Percentiles rank a stretch among this genome's conserved stretches.
These are phyloP conservation scores for Drosophila crucigera DNA, from an alignment of 2,888 invertebrate species.

Conservation along the genomic window DNA sequence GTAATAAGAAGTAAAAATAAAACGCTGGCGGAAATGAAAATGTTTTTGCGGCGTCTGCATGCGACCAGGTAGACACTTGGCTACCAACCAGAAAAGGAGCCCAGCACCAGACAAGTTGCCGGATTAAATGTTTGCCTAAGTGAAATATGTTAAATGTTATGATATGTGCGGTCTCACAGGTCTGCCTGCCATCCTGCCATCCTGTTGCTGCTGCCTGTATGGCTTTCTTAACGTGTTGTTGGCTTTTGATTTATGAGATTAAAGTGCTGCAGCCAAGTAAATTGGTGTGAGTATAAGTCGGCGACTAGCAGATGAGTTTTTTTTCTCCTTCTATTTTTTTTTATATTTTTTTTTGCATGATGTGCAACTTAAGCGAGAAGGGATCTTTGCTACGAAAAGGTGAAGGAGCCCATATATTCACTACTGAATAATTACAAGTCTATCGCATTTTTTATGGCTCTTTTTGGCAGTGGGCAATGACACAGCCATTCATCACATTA, in stretches of 20 bases:
- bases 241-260: slow-evolving; percentile 75
- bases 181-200: slow-evolving; percentile 13
- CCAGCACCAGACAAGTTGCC: slow-evolving; percentile 56
- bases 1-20: slow-evolving; percentile 79
- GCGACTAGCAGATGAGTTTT: slow-evolving; percentile 26
- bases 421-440: slow-evolving; percentile 52
- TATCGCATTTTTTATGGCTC: slow-evolving; percentile 24
- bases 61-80: slow-evolving; percentile 20
- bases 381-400: slow-evolving; percentile 8
- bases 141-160: slow-evolving; percentile 80
- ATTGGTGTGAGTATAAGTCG: slow-evolving; percentile 4
- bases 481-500: slow-evolving; percentile 71
- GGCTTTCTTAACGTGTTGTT: slow-evolving; percentile 42
- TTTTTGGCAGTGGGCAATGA: slow-evolving; percentile 35
- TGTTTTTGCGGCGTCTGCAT: slow-evolving; percentile 29
- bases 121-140: slow-evolving; percentile 80
- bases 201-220: slow-evolving; percentile 18
- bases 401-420: slow-evolving; percentile 15
- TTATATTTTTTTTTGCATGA: slow-evolving; percentile 29
- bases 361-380: slow-evolving; percentile 28
- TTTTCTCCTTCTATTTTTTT: not conserved
- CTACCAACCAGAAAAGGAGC: not conserved
- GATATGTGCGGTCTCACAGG: slow-evolving; percentile 63
- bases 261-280: slow-evolving; percentile 42
- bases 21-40: slow-evolving; percentile 78